Evolutionary conservation across 2,888 invertebrate species (phyloP), one percentile per base, ranked within the genome.

Genomic region (Cremastinae sp.): DNA sequence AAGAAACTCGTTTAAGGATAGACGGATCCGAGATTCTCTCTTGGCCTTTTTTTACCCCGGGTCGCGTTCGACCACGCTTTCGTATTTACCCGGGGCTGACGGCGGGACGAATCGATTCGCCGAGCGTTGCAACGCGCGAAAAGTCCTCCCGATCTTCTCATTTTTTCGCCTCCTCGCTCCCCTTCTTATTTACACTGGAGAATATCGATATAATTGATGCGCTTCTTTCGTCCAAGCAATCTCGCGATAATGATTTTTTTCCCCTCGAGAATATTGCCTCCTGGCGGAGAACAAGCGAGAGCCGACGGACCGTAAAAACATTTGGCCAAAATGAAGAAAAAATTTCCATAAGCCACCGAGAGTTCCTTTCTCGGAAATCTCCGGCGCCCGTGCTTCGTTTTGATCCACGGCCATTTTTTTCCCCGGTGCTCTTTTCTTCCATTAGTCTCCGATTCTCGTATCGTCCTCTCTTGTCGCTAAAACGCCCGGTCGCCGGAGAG

Each of bases 41-140:
- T 47, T n/a, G 9, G 41, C 41, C 12, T 41, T 12, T 9, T 28
- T 28, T 49, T 64, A 49, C 51, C 49, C 3, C 49, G 16, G 16
- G 34, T 28, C 16, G 45, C 38, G 41, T 41, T 22, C 9, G 38
- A 14, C 51, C 20, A 22, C 59, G 51, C 53, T 61, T 65, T 65
- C 20, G 70, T 36, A 43, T 53, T 53, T 9, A 18, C 12, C 43
- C 53, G 59, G 65, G 80, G 79, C 80, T 78, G 80, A 45, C 12
- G 64, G 79, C 84, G 80, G 41, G 75, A 79, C 86, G 79, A 87
- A 87, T 87, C 83, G 84, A 85, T 87, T 83, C 73, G 78, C 78
- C 84, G 84, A 84, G n/a, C 85, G 85, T 84, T 85, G 85, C 86
- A 81, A 80, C 53, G 51, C 74, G 64, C 45, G 75, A 73, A 73